Evolutionary conservation across 2,888 invertebrate genomes (phyloP).

Genomic region (Beris morrisii): DNA sequence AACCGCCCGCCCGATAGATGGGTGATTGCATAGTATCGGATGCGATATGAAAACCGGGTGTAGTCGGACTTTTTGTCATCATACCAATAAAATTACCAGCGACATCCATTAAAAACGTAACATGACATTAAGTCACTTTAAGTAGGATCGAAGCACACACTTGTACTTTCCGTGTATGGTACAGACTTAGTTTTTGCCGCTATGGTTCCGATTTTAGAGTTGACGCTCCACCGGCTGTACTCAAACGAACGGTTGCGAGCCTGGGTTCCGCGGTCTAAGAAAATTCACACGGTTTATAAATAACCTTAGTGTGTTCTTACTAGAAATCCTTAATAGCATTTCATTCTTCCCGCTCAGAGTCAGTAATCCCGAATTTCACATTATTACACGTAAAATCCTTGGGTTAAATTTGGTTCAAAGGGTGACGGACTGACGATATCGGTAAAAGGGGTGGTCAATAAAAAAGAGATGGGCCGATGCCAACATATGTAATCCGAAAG

Average conservation of each 20-base stretch:
- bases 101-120: conserved; percentile 28
- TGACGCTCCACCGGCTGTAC: background rate
- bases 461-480: conserved; percentile 1
- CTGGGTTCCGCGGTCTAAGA: conserved; percentile 26
- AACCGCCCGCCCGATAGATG: conserved; percentile 3
- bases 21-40: background rate
- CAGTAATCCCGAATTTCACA: background rate
- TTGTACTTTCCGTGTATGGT: background rate
- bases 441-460: conserved; percentile 32
- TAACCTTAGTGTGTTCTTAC: background rate
- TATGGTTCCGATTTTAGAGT: background rate
- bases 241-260: background rate
- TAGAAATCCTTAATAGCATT: conserved; percentile 11
- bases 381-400: conserved; percentile 4
- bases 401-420: conserved; percentile 16
- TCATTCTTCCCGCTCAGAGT: background rate
- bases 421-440: conserved; percentile 34
- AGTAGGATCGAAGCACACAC: background rate
- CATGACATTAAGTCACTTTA: conserved; percentile 3
- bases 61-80: conserved; percentile 4
- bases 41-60: conserved; percentile 6
- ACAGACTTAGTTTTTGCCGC: background rate
- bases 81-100: conserved; percentile 19
- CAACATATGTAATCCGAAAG: conserved; percentile 38
- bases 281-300: conserved; percentile 38